phyloP scores from a whole-genome alignment of 2,113 vertebrate species.

The Odontophorus gujanensis region DNA sequence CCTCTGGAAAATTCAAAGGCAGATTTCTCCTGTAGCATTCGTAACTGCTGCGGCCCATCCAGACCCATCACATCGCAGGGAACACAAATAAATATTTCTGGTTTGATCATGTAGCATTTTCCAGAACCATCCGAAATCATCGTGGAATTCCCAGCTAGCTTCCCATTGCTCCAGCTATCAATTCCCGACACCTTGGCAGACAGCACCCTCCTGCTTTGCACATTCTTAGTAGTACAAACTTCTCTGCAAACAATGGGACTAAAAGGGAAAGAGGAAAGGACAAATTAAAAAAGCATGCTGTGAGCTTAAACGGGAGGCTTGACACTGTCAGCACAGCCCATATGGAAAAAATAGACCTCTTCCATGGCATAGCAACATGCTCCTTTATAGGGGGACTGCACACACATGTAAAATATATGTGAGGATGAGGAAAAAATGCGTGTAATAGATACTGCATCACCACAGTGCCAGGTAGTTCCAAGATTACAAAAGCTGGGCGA shows the following conservation, averaged over 20 bases:
- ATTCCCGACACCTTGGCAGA: background rate
- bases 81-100: background rate
- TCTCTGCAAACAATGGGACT: background rate
- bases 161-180: background rate
- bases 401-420: background rate
- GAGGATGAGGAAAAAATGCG: background rate
- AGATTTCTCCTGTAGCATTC: background rate
- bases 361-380: background rate
- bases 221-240: background rate
- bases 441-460: background rate
- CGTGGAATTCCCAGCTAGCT: background rate
- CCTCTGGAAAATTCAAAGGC: background rate
- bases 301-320: background rate
- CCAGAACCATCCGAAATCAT: background rate
- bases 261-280: slow-evolving; percentile 32
- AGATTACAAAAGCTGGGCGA: background rate
- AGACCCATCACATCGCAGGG: background rate
- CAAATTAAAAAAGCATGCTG: slow-evolving; percentile 42
- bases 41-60: background rate
- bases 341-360: slow-evolving; percentile 48
- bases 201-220: background rate
- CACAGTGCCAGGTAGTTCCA: background rate
- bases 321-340: slow-evolving; percentile 11
- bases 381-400: background rate
- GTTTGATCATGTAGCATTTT: background rate